Evolutionary conservation across 2,113 vertebrate genomes (phyloP).

Genomic region (Tringa solitaria): DNA sequence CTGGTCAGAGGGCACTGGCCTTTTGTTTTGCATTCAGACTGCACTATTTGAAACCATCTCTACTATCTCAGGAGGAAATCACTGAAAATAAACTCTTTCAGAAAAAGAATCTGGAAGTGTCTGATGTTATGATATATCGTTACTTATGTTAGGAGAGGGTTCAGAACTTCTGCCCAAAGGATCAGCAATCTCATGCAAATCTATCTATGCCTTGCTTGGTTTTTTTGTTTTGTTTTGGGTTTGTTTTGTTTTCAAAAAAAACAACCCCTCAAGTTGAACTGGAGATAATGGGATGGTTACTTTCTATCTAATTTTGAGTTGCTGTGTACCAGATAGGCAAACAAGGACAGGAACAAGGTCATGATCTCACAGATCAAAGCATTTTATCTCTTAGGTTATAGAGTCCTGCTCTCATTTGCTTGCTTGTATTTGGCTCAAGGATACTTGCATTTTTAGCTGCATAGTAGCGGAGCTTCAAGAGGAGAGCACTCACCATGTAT

Average conservation of each 20-base stretch:
- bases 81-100: not conserved
- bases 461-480: not conserved
- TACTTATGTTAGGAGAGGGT: not conserved
- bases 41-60: not conserved
- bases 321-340: not conserved
- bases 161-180: not conserved
- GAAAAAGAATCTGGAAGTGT: not conserved
- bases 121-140: not conserved
- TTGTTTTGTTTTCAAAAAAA: too few relatives aligned
- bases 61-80: not conserved
- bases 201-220: not conserved
- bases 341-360: not conserved
- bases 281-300: not conserved
- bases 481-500: rapidly evolving
- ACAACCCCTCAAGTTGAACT: not conserved
- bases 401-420: not conserved
- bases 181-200: not conserved
- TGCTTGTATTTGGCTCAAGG: not conserved
- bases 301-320: not conserved
- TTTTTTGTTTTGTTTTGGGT: too few relatives aligned
- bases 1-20: not conserved
- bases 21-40: slow-evolving; percentile 2
- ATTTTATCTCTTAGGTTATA: not conserved
- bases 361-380: not conserved
- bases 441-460: not conserved